Percentiles rank a stretch among this genome's conserved stretches.
Evolutionary conservation across 2,797 vertebrate species (phyloP).

Genomic region (Danio jaintianensis): DNA sequence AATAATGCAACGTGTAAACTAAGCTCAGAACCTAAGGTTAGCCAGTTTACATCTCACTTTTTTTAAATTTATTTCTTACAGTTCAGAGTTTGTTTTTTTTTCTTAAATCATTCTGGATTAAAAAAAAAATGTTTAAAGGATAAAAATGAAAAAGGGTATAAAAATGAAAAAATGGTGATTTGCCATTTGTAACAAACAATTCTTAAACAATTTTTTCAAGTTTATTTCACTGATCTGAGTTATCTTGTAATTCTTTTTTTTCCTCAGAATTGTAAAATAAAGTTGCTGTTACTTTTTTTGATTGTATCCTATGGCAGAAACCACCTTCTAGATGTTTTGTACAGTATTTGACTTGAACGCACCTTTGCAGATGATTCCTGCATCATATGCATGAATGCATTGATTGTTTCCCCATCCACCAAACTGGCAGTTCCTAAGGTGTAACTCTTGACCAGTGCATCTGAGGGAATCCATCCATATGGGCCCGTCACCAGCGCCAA

Average conservation of each 20-base stretch:
- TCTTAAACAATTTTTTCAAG: background rate
- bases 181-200: background rate
- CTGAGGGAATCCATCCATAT: conserved; percentile 42
- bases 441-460: conserved; percentile 11
- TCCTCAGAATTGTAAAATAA: background rate
- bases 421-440: conserved; percentile 30
- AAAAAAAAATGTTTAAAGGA: too few relatives aligned
- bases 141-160: too few relatives aligned
- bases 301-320: too few relatives aligned
- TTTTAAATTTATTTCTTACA: too few relatives aligned
- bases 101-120: too few relatives aligned
- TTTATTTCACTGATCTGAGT: background rate
- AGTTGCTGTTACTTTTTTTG: too few relatives aligned
- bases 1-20: too few relatives aligned
- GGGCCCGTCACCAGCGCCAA: background rate
- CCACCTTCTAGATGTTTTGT: too few relatives aligned
- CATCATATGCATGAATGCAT: conserved; percentile 29
- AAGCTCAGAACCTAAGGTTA: too few relatives aligned
- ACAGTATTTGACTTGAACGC: background rate
- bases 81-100: too few relatives aligned
- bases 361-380: conserved; percentile 40
- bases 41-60: too few relatives aligned
- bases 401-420: conserved; percentile 16
- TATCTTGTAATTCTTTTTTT: background rate
- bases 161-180: too few relatives aligned